These are phyloP conservation scores for Formica selysi DNA, from an alignment of 1,140 invertebrate species.

Conservation along the genomic window DNA sequence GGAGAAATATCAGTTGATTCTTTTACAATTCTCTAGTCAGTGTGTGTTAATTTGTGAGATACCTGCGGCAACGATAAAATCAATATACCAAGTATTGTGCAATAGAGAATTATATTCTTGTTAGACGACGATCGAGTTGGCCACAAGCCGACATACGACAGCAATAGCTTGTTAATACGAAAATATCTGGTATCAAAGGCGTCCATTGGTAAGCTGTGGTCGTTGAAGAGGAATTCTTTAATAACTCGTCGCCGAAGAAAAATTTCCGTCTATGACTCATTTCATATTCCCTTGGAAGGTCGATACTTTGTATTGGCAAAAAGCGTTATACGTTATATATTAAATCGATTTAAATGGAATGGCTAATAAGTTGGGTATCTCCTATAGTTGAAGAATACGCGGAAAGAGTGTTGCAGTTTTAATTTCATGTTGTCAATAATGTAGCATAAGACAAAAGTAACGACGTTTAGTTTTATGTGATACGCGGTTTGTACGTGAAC, in stretches of 20 bases:
- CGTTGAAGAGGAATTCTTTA: constrained; percentile 33
- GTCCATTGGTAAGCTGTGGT: neutral
- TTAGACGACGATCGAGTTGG: neutral
- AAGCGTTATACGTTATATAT: neutral
- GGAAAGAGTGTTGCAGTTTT: neutral
- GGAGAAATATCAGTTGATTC: neutral
- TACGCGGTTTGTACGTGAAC: neutral
- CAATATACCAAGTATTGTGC: neutral
- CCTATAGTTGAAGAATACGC: neutral
- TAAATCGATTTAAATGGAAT: constrained; percentile 35
- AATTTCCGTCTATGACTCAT: neutral
- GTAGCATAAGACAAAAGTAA: neutral
- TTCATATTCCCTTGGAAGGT: constrained; percentile 31
- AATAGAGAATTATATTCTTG: neutral
- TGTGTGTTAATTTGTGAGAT: neutral
- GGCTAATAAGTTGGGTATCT: neutral
- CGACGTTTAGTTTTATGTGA: neutral
- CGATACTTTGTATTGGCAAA: neutral
- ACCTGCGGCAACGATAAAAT: constrained; percentile 13
- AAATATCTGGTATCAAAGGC: constrained; percentile 30
- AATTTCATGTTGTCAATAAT: neutral
- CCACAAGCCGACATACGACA: neutral
- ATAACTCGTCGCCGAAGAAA: neutral
- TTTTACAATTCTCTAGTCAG: neutral
- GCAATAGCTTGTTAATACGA: constrained; percentile 14